These are phyloP conservation scores for Neolamprologus hecqui DNA, from an alignment of 2,113 vertebrate genomes.

Conservation along the genomic window DNA sequence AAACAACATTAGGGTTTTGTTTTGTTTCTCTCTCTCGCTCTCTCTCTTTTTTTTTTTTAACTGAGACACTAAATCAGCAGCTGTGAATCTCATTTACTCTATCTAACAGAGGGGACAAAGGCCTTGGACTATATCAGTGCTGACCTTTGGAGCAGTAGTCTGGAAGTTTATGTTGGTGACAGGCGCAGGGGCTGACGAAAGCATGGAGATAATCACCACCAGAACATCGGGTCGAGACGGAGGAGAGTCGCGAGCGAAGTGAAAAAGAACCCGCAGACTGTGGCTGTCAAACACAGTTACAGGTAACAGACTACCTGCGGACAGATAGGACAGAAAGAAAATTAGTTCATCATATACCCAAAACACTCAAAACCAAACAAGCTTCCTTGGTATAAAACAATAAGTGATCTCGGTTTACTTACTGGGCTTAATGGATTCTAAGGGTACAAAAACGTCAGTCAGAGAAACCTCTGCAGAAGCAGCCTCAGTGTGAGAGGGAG, in stretches of 20 bases:
- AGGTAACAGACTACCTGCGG: conserved; percentile 85
- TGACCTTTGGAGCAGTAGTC: conserved; percentile 88
- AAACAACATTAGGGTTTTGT: neutral
- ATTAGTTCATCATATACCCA: neutral
- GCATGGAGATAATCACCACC: conserved; percentile 96
- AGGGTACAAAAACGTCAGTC: conserved; percentile 83
- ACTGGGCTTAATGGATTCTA: conserved; percentile 98
- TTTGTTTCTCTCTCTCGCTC: neutral
- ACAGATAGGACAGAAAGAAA: neutral
- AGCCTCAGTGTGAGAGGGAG: conserved; percentile 16
- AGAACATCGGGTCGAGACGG: conserved; percentile 82
- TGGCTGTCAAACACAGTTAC: conserved; percentile 93
- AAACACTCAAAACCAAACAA: neutral
- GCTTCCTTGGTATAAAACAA: neutral
- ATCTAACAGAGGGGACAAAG: neutral
- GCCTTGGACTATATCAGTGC: neutral
- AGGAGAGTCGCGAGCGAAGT: conserved; percentile 85
- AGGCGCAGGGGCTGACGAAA: conserved; percentile 86
- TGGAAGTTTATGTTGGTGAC: conserved; percentile 88
- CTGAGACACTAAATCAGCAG: neutral
- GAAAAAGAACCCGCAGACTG: conserved; percentile 91
- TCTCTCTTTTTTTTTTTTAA: accelerated
- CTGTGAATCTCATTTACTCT: neutral
- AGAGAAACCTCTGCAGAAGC: conserved; percentile 74
- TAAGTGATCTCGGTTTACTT: conserved; percentile 42